Percentiles rank a stretch among this genome's conserved stretches.
Evolutionary conservation across 2,797 vertebrate genomes (phyloP).

Genomic region (Odontamblyopus lacepedii): DNA sequence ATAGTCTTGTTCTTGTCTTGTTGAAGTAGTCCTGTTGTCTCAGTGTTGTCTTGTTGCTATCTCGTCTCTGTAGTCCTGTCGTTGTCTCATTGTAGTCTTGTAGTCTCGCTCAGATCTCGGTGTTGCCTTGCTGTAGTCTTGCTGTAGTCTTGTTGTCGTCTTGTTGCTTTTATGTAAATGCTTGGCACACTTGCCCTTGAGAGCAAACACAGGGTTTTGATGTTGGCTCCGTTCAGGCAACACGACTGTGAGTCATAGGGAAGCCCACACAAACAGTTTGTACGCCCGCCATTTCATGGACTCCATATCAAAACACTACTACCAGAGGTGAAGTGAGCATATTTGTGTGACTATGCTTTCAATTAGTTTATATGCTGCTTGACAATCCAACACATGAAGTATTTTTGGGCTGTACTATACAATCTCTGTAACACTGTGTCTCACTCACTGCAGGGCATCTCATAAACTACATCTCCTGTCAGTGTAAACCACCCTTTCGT

Average conservation of each 20-base stretch:
- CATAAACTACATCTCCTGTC: too few relatives aligned
- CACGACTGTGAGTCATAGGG: conserved; percentile 71
- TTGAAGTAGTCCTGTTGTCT: too few relatives aligned
- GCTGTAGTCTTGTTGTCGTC: conserved; percentile 28
- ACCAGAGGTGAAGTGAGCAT: conserved; percentile 14
- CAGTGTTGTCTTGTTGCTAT: too few relatives aligned
- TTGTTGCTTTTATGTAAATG: conserved; percentile 69
- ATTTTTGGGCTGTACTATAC: too few relatives aligned
- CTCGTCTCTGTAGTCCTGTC: too few relatives aligned
- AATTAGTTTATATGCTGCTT: neutral
- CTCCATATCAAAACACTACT: conserved; percentile 33
- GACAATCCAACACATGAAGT: too few relatives aligned
- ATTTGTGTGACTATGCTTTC: neutral
- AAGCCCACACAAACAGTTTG: conserved; percentile 64
- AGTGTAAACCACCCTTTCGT: too few relatives aligned
- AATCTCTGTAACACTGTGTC: too few relatives aligned
- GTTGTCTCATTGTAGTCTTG: too few relatives aligned
- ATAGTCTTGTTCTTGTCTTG: too few relatives aligned
- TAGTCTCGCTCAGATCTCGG: too few relatives aligned
- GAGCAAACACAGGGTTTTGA: conserved; percentile 70
- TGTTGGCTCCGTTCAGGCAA: conserved; percentile 69
- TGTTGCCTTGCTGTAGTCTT: conserved; percentile 25
- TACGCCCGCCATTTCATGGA: conserved; percentile 56
- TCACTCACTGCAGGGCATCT: too few relatives aligned
- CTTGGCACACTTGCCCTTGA: conserved; percentile 66